phyloP scores from a whole-genome alignment of 2,113 vertebrate species.

The Bettongia penicillata region DNA sequence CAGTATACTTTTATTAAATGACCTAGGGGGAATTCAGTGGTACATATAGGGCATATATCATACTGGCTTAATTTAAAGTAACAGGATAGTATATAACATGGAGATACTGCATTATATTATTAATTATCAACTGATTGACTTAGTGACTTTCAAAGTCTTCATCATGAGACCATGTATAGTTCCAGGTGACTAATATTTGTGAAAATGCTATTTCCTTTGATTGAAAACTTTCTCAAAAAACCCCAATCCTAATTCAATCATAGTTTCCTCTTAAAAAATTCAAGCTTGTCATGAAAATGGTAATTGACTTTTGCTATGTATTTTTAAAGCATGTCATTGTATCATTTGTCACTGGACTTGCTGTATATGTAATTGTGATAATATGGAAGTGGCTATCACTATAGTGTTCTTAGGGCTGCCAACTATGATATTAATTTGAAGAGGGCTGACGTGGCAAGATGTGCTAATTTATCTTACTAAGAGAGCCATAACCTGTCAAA shows the following conservation, averaged over 20 bases:
- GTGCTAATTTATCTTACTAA: constrained; percentile 48
- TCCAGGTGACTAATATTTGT: neutral
- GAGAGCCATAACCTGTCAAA: neutral
- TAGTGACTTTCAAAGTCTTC: neutral
- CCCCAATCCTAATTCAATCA: neutral
- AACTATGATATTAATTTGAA: constrained; percentile 39
- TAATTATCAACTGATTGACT: constrained; percentile 22
- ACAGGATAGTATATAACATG: constrained; percentile 17
- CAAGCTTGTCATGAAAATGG: neutral
- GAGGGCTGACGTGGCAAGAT: neutral
- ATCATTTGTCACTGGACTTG: neutral
- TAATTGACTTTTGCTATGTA: neutral
- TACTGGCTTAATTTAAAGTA: neutral
- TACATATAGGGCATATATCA: neutral
- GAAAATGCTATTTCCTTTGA: neutral
- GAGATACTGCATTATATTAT: neutral
- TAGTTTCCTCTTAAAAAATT: neutral
- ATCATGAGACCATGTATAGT: neutral
- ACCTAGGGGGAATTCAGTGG: neutral
- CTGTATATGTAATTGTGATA: neutral
- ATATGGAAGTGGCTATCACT: constrained; percentile 7
- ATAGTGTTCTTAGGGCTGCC: constrained; percentile 41
- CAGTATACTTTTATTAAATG: neutral
- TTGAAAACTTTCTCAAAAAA: constrained; percentile 1
- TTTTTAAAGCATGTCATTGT: constrained; percentile 1